Evolutionary conservation across 2,888 invertebrate genomes (phyloP).

Genomic region (Nemapogon koenigi): DNA sequence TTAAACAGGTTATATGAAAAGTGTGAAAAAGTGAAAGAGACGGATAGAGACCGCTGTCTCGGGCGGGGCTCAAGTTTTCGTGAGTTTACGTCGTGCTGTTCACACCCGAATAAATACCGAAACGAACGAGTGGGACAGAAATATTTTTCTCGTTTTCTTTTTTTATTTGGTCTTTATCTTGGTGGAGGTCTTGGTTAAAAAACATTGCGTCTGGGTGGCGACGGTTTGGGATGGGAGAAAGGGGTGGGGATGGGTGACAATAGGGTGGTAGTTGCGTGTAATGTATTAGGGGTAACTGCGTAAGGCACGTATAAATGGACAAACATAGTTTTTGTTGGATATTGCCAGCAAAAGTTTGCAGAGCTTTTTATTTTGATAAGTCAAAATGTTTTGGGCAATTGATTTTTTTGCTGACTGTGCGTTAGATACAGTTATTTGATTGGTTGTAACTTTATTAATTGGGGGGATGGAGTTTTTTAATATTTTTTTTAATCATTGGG

Average conservation of each 20-base stretch:
- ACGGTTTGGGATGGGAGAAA: slow-evolving; percentile 23
- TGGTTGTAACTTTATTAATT: too few species aligned
- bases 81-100: slow-evolving; percentile 53
- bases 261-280: slow-evolving; percentile 45
- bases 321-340: too few species aligned
- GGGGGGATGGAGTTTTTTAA: too few species aligned
- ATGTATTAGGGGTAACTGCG: slow-evolving; percentile 41
- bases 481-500: too few species aligned
- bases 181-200: slow-evolving; percentile 37
- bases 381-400: too few species aligned
- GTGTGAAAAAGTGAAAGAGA: slow-evolving; percentile 65
- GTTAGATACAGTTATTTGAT: too few species aligned
- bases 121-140: slow-evolving; percentile 38
- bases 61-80: slow-evolving; percentile 64
- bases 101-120: slow-evolving; percentile 26
- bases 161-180: slow-evolving; percentile 64
- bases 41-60: slow-evolving; percentile 60
- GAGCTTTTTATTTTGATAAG: too few species aligned
- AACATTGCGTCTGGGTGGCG: slow-evolving; percentile 47
- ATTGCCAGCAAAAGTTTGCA: too few species aligned
- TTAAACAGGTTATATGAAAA: slow-evolving; percentile 40
- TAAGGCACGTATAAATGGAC: slow-evolving; percentile 8
- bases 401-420: too few species aligned
- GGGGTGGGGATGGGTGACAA: slow-evolving; percentile 23
- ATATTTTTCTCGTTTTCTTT: slow-evolving; percentile 62